Conservation (phyloP, 2,888 invertebrate species). For the Ceramica pisi region DNA sequence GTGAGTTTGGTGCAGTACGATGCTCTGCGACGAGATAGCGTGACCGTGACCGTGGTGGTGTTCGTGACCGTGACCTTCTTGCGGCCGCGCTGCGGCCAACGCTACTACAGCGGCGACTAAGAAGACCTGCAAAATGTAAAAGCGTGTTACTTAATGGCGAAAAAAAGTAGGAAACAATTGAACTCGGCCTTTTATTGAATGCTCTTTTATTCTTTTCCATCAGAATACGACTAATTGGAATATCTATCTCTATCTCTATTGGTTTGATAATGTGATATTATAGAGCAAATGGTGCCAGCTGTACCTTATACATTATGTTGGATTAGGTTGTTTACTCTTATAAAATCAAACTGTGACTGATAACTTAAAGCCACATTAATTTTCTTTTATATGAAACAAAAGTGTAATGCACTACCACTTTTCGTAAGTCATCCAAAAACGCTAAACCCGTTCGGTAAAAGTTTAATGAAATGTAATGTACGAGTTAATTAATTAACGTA, state of each 20-base stretch:
- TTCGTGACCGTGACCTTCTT: constrained; percentile 46
- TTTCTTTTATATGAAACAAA: constrained; percentile 45
- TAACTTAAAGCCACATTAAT: constrained; percentile 10
- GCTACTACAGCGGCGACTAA: constrained; percentile 34
- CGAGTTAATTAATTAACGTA: not conserved
- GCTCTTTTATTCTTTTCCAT: not conserved
- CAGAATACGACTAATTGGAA: not conserved
- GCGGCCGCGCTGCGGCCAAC: constrained; percentile 48
- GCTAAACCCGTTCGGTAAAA: constrained; percentile 16
- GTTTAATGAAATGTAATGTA: constrained; percentile 13
- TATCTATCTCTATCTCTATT: not conserved
- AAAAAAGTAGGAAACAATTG: not conserved
- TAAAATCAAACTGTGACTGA: constrained; percentile 36
- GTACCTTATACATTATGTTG: constrained; percentile 54
- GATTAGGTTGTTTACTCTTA: constrained; percentile 15
- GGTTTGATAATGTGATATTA: not conserved
- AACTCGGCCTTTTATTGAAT: too few relatives aligned
- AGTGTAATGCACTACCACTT: not conserved
- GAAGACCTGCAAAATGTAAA: constrained; percentile 32
- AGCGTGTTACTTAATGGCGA: not conserved
- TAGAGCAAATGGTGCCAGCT: not conserved
- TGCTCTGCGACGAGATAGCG: constrained; percentile 72
- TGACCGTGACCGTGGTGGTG: constrained; percentile 47
- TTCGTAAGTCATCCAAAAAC: constrained; percentile 5
- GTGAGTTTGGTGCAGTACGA: constrained; percentile 70